Base-by-base conservation (phyloP, 1,140 invertebrate species). In the roundworm (Caenorhabditis elegans) region DNA sequence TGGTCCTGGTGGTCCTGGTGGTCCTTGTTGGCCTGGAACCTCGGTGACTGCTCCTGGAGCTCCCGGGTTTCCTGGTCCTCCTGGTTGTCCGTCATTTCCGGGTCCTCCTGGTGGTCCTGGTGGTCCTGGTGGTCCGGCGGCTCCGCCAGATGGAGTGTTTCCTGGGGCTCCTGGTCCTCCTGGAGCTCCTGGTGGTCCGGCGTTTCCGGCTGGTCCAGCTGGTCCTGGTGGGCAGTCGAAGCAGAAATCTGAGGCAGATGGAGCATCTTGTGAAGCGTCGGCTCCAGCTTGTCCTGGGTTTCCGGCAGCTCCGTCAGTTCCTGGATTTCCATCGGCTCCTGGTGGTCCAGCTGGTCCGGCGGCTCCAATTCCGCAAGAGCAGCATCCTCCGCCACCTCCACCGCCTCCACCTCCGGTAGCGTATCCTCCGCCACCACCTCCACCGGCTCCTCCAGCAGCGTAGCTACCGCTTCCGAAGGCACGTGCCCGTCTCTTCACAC, bases 171-270 rank as follows among this genome's bases (percentile, higher is more conserved):
- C 80, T 48, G 70, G 70, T 53, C 31, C 47, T 82, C 80, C 78
- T 53, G 78, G 70, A 22, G 80, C 34, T 76, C 80, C 80, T 48
- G 70, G 70, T 53, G 39, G 39, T 82, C 80, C 83, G 17, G 83
- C 31, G 34, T 82, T 82, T 77, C 83, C 83, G 65, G 83, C 77
- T 34, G 83, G 83, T 81, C 83, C 83, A 49, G 83, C 39, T 19
- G 83, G 83, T 51, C 79, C 83, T 49, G 79, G 65, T 36, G 83
- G 83, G 70, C 83, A 84, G 48, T 82, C 79, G 70, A 84, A 84
- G 34, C 83, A 84, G 79, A 82, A 82, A 22, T 84, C 83, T 13
- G 76, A 80, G 36, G 60, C 79, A 17, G 65, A 28, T 43, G 83
- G 83, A 0, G 53, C 49, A 2, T 28, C 80, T 34, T 47, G 22